Evolutionary conservation across 2,888 invertebrate species (phyloP), one percentile per base, ranked within the genome.

Genomic region (Thereva nobilitata): DNA sequence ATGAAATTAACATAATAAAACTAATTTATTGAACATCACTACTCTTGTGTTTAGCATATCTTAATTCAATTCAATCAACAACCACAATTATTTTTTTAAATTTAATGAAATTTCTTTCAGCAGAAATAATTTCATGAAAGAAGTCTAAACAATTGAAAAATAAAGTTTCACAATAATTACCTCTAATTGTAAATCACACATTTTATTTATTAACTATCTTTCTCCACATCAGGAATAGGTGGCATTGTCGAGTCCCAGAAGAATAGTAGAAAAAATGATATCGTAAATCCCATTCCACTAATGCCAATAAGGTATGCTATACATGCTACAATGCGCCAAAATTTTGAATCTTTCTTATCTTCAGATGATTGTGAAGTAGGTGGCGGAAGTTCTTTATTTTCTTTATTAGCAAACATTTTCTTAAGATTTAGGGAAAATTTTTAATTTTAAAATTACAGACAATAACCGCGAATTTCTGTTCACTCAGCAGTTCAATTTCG

Each of bases 161-260:
- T 23, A 23, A 23, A 23, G 23, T 23, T 23, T 23, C 23, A 23
- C 23, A 23, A n/a, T 23, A 23, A 23, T 2, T 23, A 23, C 23
- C 23, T 23, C 23, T 23, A 23, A 23, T 23, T 23, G 23, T 23
- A 23, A 23, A 23, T 23, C 23, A 23, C 23, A 23, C 23, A 2
- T 23, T 23, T 23, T 23, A 23, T 23, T 23, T 23, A 23, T 23
- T 23, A 23, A 23, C 23, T 23, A 23, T 23, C 23, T 23, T 23
- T 23, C 23, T 23, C 23, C 1, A 77, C 74, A 70, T 78, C 79
- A 67, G 75, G 78, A 42, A 79, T 75, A n/a, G 79, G 80, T 41
- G 80, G 80, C 80, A 80, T 80, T 44, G 75, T 74, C 0, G 80
- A 80, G 67, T 80, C 80, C 80, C 80, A 80, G 70, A 79, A 78